These are phyloP conservation scores for Fulmarus glacialis DNA, from an alignment of 2,113 vertebrate genomes.

Conservation along the genomic window DNA sequence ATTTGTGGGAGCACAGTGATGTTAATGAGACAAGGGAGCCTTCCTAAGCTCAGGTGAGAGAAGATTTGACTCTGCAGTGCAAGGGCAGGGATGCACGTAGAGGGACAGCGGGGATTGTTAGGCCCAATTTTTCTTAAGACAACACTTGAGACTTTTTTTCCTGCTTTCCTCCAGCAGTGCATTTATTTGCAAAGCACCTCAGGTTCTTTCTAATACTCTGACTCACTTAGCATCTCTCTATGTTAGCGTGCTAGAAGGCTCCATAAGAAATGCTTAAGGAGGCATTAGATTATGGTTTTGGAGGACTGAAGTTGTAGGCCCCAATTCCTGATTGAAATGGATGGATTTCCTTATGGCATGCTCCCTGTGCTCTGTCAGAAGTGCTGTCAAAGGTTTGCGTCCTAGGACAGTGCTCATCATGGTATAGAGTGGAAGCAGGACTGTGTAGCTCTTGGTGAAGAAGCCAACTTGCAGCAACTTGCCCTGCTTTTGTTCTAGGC, in stretches of 20 bases:
- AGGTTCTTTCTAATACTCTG: neutral
- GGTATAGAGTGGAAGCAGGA: neutral
- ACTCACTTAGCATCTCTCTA: neutral
- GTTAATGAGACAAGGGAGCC: neutral
- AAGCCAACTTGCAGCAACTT: neutral
- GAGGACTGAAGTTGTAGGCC: neutral
- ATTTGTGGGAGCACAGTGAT: neutral
- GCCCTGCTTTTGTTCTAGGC: neutral
- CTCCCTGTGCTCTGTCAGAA: neutral
- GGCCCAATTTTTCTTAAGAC: neutral
- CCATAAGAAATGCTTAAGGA: neutral
- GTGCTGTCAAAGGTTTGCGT: neutral
- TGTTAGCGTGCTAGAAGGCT: neutral
- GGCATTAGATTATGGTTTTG: neutral
- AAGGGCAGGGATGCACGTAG: neutral
- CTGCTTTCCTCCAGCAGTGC: neutral
- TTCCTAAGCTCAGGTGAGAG: neutral
- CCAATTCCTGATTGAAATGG: neutral
- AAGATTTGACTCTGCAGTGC: neutral
- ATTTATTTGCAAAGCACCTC: neutral
- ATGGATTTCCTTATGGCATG: neutral
- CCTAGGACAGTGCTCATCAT: neutral
- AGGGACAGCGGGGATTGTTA: neutral
- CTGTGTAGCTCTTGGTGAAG: neutral
- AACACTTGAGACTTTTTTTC: neutral